Evolutionary conservation across 2,113 vertebrate genomes (phyloP).

Genomic region (Cyanoramphus novaezelandiae): DNA sequence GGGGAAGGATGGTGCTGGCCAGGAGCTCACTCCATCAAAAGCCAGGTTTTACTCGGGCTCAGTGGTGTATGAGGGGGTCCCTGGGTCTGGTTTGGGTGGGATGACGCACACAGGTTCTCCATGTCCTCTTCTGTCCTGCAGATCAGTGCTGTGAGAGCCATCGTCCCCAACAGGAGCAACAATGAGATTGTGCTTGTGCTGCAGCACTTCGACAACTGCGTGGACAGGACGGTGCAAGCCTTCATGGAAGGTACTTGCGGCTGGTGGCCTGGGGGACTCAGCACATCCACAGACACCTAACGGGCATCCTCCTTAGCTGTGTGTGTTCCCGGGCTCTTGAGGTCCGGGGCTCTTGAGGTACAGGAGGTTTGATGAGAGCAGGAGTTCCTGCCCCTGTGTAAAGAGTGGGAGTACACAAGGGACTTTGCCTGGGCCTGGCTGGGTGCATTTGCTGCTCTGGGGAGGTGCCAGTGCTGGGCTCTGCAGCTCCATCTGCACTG

Average conservation of each 20-base stretch:
- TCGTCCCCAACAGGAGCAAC: constrained; percentile 97
- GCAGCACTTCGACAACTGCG: constrained; percentile 94
- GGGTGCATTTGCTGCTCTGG: background rate
- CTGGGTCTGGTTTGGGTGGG: background rate
- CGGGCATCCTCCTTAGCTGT: background rate
- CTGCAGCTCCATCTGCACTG: background rate
- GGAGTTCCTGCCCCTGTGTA: background rate
- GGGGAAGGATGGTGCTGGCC: background rate
- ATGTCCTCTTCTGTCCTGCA: constrained; percentile 31
- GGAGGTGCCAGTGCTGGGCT: background rate
- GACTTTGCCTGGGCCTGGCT: background rate
- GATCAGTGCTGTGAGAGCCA: constrained; percentile 90
- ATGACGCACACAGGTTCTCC: background rate
- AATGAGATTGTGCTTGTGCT: constrained; percentile 94
- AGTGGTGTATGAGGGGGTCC: background rate
- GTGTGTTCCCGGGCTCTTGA: background rate
- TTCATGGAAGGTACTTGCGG: constrained; percentile 84
- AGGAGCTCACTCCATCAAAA: background rate
- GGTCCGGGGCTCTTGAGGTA: background rate
- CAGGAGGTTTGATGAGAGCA: background rate
- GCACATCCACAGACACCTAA: background rate
- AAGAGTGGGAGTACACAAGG: background rate
- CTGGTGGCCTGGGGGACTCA: background rate
- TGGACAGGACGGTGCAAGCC: constrained; percentile 92
- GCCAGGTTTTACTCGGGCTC: background rate